phyloP scores from a whole-genome alignment of 2,113 vertebrate species.

The Oncorhynchus masou region DNA sequence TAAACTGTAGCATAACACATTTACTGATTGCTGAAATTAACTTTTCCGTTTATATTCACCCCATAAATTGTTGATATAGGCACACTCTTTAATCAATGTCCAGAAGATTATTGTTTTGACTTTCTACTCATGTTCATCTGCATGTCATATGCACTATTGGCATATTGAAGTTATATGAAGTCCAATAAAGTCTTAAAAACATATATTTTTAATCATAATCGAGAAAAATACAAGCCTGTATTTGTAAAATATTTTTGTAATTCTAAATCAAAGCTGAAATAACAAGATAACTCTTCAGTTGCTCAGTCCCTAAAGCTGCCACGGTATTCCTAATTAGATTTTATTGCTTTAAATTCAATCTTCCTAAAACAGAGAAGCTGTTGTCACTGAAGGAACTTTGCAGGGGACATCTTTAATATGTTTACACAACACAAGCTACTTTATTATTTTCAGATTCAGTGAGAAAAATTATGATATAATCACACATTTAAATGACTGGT shows the following conservation, averaged over 20 bases:
- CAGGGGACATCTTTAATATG: background rate
- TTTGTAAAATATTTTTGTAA: background rate
- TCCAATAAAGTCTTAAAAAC: background rate
- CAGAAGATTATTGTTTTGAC: background rate
- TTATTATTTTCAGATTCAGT: background rate
- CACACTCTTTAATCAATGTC: too few relatives aligned
- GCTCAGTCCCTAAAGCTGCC: background rate
- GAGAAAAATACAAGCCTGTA: background rate
- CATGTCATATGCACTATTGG: too few relatives aligned
- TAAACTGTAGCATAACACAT: background rate
- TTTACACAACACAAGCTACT: background rate
- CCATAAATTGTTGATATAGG: background rate
- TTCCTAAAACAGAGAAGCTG: too few relatives aligned
- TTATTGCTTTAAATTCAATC: background rate
- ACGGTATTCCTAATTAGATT: background rate
- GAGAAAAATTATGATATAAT: background rate
- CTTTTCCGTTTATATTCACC: too few relatives aligned
- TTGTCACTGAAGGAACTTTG: too few relatives aligned
- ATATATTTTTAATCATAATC: background rate
- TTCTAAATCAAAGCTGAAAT: background rate
- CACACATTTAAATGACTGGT: background rate
- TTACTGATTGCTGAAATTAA: background rate
- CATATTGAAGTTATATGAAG: too few relatives aligned
- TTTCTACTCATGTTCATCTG: background rate
- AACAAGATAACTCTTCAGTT: too few relatives aligned